phyloP scores from a whole-genome alignment of 2,113 vertebrate species.

The Azemiops feae region DNA sequence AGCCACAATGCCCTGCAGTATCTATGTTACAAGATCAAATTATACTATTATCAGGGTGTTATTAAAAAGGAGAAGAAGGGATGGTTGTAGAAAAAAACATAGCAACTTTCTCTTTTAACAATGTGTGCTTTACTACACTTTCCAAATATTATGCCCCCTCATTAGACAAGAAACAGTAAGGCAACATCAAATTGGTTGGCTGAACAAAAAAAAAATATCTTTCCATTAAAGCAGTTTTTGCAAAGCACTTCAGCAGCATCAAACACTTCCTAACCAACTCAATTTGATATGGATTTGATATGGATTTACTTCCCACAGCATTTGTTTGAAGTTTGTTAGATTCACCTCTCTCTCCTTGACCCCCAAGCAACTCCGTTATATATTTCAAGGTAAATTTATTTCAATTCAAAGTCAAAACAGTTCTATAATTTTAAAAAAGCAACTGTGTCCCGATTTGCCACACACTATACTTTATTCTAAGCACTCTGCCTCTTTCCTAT shows the following conservation, averaged over 20 bases:
- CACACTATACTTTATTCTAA: not conserved
- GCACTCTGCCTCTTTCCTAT: not conserved
- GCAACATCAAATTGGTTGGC: not conserved
- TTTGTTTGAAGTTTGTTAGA: constrained; percentile 51
- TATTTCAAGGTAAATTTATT: constrained; percentile 24
- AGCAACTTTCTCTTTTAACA: constrained; percentile 4
- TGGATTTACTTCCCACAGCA: constrained; percentile 40
- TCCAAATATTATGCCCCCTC: not conserved
- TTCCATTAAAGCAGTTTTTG: not conserved
- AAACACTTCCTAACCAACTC: constrained; percentile 34
- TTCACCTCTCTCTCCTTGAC: constrained; percentile 19
- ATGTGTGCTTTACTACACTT: constrained; percentile 5
- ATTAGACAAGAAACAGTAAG: not conserved
- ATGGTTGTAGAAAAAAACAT: not conserved
- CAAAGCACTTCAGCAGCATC: constrained; percentile 40
- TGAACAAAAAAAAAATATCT: constrained; percentile 27
- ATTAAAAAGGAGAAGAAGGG: not conserved
- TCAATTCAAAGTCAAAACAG: constrained; percentile 6
- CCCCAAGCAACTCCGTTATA: constrained; percentile 21
- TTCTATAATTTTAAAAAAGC: constrained; percentile 22
- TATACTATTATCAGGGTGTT: not conserved
- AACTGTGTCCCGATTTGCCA: not conserved
- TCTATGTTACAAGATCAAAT: not conserved
- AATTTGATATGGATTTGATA: constrained; percentile 45
- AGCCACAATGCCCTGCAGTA: not conserved